phyloP scores from a whole-genome alignment of 2,797 vertebrate species.

The Strix occidentalis region DNA sequence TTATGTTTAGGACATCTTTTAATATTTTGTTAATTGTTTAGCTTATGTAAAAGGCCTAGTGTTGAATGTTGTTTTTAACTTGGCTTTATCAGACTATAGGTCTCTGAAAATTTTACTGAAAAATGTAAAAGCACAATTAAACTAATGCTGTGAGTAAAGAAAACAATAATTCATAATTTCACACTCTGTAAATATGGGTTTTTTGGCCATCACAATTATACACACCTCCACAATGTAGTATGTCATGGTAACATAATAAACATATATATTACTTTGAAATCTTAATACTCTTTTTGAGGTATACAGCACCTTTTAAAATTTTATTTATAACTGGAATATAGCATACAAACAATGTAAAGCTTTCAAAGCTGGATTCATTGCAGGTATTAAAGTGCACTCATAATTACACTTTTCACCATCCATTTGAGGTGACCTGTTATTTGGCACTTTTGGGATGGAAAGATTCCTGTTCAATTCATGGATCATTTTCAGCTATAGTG shows the following conservation, averaged over 20 bases:
- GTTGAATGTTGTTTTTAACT: background rate
- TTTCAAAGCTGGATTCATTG: conserved; percentile 66
- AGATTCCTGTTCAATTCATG: conserved; percentile 58
- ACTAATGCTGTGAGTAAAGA: conserved; percentile 35
- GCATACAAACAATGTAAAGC: conserved; percentile 65
- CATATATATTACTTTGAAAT: conserved; percentile 43
- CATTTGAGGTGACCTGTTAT: conserved; percentile 53
- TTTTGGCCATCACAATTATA: conserved; percentile 4
- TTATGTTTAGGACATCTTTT: background rate
- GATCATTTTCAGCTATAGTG: conserved; percentile 59
- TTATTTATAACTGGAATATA: conserved; percentile 60
- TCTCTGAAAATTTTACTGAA: conserved; percentile 28
- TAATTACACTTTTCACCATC: conserved; percentile 66
- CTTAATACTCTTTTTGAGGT: conserved; percentile 61
- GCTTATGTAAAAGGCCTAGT: background rate
- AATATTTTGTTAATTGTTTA: background rate
- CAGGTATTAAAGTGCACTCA: conserved; percentile 53
- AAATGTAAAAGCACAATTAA: conserved; percentile 46
- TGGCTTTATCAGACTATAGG: background rate
- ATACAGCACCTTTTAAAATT: conserved; percentile 50
- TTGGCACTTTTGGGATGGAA: conserved; percentile 69
- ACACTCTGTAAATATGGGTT: background rate
- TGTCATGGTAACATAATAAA: conserved; percentile 44
- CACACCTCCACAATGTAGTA: background rate
- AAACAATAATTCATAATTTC: conserved; percentile 58